A percentile compares a stretch with the other conserved stretches of the same genome.
Evolutionary conservation across 2,797 vertebrate species (phyloP).

Genomic region (Acanthornis magna): DNA sequence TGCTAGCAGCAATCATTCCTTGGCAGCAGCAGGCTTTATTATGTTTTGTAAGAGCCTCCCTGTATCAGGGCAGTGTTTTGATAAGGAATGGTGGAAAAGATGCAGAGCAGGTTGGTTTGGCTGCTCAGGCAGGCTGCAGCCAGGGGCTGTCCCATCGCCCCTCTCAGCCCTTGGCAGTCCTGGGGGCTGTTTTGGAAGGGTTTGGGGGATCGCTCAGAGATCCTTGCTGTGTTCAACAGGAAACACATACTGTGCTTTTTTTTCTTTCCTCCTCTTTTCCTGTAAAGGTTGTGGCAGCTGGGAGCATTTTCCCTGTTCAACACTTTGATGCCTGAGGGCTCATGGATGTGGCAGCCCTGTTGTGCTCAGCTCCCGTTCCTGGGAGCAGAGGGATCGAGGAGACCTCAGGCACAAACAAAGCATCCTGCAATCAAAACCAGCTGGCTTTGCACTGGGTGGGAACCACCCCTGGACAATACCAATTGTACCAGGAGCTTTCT

Average conservation of each 20-base stretch:
- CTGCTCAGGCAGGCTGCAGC: background rate
- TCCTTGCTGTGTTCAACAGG: background rate
- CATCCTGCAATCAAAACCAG: background rate
- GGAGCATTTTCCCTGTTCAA: background rate
- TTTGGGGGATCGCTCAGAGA: background rate
- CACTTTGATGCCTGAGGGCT: background rate
- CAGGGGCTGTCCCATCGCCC: background rate
- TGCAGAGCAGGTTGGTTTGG: background rate
- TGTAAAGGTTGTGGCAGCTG: background rate
- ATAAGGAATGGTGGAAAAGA: background rate
- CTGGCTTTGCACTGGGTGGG: conserved; percentile 21
- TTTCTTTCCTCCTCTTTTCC: background rate
- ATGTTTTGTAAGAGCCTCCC: background rate
- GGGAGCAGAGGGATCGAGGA: background rate
- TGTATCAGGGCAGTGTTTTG: background rate
- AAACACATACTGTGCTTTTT: background rate
- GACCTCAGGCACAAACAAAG: background rate
- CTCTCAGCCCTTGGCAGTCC: background rate
- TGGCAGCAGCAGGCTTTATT: background rate
- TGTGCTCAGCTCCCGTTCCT: background rate
- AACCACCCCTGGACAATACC: background rate
- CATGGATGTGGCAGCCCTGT: background rate
- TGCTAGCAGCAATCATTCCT: conserved; percentile 1
- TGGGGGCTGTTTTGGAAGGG: background rate
- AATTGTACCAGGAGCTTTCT: background rate